Evolutionary conservation across 1,140 invertebrate genomes (phyloP).

Genomic region (Cotesia chilonis): DNA sequence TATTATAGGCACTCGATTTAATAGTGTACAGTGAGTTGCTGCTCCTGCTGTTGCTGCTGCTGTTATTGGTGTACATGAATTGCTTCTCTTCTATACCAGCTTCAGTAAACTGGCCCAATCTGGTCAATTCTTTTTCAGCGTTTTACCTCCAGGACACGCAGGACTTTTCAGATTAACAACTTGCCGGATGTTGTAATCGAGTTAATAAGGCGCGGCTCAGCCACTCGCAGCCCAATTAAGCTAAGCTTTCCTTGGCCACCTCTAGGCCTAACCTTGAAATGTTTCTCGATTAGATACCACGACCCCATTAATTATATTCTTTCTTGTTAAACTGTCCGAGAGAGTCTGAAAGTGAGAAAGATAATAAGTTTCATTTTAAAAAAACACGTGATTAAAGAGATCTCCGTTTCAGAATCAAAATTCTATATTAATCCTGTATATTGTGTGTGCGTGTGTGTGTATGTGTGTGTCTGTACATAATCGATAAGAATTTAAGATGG

Average conservation of each 20-base stretch:
- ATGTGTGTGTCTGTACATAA: conserved; percentile 1
- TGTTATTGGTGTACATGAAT: conserved; percentile 5
- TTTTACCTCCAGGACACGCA: conserved; percentile 59
- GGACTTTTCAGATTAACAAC: conserved; percentile 64
- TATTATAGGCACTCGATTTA: conserved; percentile 63
- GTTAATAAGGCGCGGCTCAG: conserved; percentile 61
- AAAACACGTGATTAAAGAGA: conserved; percentile 5
- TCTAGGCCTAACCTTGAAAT: conserved; percentile 50
- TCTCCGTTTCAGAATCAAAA: conserved; percentile 13
- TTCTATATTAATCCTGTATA: background rate
- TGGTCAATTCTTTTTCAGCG: conserved; percentile 16
- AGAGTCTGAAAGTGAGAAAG: conserved; percentile 18
- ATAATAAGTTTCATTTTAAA: background rate
- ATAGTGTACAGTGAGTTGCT: conserved; percentile 7
- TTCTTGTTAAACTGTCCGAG: conserved; percentile 19
- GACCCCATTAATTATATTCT: conserved; percentile 55
- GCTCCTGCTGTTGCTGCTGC: conserved; percentile 28
- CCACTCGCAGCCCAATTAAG: conserved; percentile 42
- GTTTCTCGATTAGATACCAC: conserved; percentile 59
- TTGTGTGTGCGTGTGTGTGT: background rate
- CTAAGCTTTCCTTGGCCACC: conserved; percentile 49
- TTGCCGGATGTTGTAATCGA: conserved; percentile 57
- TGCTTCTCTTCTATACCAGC: conserved; percentile 8
- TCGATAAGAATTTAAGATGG: conserved; percentile 13
- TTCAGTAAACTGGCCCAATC: conserved; percentile 1